phyloP scores from a whole-genome alignment of 2,888 invertebrate species.

The Trilocha varians region DNA sequence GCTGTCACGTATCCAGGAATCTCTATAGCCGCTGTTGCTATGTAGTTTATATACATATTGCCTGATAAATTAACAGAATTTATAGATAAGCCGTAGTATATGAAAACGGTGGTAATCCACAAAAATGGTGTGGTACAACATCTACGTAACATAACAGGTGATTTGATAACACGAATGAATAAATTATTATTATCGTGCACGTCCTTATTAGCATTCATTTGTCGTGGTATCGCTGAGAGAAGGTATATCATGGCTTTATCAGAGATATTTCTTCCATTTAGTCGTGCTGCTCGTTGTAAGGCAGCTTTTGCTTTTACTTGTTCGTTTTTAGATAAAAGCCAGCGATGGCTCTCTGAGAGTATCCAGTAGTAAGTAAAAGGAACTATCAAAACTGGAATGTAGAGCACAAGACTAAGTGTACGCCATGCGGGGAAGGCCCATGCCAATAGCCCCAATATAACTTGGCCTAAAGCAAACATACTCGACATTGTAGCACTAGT shows the following conservation, averaged over 20 bases:
- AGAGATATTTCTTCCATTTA: slow-evolving; percentile 73
- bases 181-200: slow-evolving; percentile 26
- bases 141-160: slow-evolving; percentile 70
- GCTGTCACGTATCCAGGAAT: slow-evolving; percentile 81
- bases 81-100: slow-evolving; percentile 85
- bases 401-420: slow-evolving; percentile 75
- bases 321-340: slow-evolving; percentile 81
- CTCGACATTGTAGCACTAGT: slow-evolving; percentile 80
- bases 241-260: slow-evolving; percentile 52
- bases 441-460: slow-evolving; percentile 77
- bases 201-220: slow-evolving; percentile 21
- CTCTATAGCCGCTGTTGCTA: slow-evolving; percentile 76
- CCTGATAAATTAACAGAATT: slow-evolving; percentile 83
- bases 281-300: slow-evolving; percentile 72
- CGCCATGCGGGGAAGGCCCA: slow-evolving; percentile 81
- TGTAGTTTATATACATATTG: slow-evolving; percentile 84
- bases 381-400: slow-evolving; percentile 77
- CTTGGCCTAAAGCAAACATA: slow-evolving; percentile 82
- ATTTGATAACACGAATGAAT: slow-evolving; percentile 60
- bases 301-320: slow-evolving; percentile 74
- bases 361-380: slow-evolving; percentile 79
- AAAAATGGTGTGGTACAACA: slow-evolving; percentile 80
- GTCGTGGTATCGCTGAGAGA: slow-evolving; percentile 37
- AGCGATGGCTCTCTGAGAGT: slow-evolving; percentile 81
- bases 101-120: slow-evolving; percentile 84